Base-by-base conservation (phyloP, 1,140 invertebrate species). In the Neuroterus valhalla region DNA sequence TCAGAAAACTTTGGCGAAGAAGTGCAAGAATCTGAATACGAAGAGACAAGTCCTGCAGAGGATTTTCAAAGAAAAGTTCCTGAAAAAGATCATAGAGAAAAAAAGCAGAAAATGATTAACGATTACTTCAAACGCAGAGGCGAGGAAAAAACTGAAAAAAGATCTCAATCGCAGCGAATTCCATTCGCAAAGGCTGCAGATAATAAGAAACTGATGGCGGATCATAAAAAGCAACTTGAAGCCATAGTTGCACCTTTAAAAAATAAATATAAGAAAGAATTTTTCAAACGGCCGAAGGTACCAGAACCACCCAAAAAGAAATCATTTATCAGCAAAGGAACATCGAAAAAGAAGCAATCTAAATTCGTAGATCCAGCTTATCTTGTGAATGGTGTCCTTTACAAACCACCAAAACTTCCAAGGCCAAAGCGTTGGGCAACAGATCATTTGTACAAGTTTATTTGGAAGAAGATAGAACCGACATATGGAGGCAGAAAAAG, bases 391-490 rank as follows among this genome's bases (percentile, higher is more conserved):
- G 87, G 87, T 0, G 66, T 78, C 11, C 55, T 77, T 8, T 88
- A 87, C 42, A 88, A 80, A 68, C 67, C 42, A 21, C 86, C 85
- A 0, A 82, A 69, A 52, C 77, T 88, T 17, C 80, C 82, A 3
- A 82, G 79, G 19, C 87, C 87, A 0, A 81, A 81, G 12, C 19
- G 43, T 0, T 89, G 87, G 87, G 81, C 44, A 1, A 88, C 86
- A 0, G 66, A 88, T 71, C 75, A 76, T 8, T 68, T 89, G 2
- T 89, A 89, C 17, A 77, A 76, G n/a, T 80, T 80, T 42, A 52
- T 89, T 4, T 87, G 83, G 86, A 83, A 85, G 14, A 10, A 46
- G 0, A 78, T 89, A 81, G 80, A 88, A 44, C 72, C 84, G 1
- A 85, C 83, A 44, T 87, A 75, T 44, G 71, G 78, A 4, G 0